phyloP scores from a whole-genome alignment of 2,797 vertebrate genomes.

The Cyprinodon diabolis region DNA sequence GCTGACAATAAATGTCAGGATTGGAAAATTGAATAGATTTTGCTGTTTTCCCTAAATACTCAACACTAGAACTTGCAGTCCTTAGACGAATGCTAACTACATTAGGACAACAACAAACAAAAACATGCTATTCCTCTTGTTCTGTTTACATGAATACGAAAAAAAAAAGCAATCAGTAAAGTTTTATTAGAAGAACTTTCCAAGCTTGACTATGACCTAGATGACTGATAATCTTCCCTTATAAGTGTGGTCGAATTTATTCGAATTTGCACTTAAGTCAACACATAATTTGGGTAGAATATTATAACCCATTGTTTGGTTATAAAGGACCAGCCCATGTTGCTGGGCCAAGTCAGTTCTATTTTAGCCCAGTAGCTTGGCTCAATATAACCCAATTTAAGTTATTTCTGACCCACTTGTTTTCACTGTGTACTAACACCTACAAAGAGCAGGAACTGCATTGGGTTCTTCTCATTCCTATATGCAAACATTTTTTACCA shows the following conservation, averaged over 20 bases:
- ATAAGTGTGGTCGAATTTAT: too few species aligned
- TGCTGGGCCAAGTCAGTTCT: not conserved
- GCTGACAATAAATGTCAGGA: slow-evolving; percentile 4
- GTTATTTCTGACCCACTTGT: not conserved
- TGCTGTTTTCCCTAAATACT: slow-evolving; percentile 1
- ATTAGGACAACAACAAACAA: not conserved
- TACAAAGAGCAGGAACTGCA: not conserved
- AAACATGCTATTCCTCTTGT: not conserved
- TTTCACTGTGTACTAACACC: too few species aligned
- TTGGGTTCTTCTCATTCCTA: not conserved
- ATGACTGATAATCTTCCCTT: too few species aligned
- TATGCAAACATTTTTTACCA: too few species aligned
- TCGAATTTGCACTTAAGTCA: too few species aligned
- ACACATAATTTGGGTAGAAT: too few species aligned
- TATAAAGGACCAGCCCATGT: too few species aligned
- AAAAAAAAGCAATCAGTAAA: not conserved
- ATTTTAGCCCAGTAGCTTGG: too few species aligned
- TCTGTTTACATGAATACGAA: slow-evolving; percentile 8
- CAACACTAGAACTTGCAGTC: slow-evolving; percentile 3
- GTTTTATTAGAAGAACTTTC: too few species aligned
- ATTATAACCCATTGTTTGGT: too few species aligned
- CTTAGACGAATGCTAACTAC: slow-evolving; percentile 14
- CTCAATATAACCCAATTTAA: not conserved
- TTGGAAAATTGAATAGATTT: slow-evolving; percentile 14
- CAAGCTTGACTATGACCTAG: too few species aligned